Base-by-base conservation (phyloP, 2,888 invertebrate genomes). In the Metacarcinus magister region DNA sequence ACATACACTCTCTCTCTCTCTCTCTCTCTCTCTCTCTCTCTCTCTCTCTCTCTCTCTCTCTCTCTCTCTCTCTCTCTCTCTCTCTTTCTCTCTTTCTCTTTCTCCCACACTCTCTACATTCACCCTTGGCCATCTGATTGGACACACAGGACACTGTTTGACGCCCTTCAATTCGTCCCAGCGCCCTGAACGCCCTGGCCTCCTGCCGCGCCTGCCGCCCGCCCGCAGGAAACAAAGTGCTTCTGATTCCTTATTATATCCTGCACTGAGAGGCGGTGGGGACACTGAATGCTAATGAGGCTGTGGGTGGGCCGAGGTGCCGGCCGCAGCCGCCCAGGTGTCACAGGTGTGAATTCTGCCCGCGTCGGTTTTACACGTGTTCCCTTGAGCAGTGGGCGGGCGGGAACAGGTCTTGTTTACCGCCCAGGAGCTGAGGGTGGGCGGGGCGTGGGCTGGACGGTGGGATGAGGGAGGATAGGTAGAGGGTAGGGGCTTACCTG, bases 211-310 rank as follows among this genome's bases (percentile, higher is more conserved):
- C 32, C 82, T 32, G 1, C 82, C 82, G 82, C 82, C 82, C 82
- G 28, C 82, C 82, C 2, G 32, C 82, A 32, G 82, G 82, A 82
- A 82, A 82, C 82, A 82, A 82, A 82, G 82, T 82, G 82, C 82
- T 82, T 82, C 82, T 82, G 82, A 82, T 82, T 82, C 82, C 82
- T 82, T 82, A 82, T 82, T 32, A 82, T 82, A 82, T 82, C 82
- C 82, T 82, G 82, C 82, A 82, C 82, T 82, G 82, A 82, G 82
- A 28, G 82, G 82, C 82, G 82, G 82, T 32, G 28, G 82, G 82
- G 82, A 82, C 82, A 32, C 82, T 8, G 82, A 82, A 82, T 82
- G 82, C 82, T 82, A 82, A 82, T 82, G 82, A 82, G 82, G 28
- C 82, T 32, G 32, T 32, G 82, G 32, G 82, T 82, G 82, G 67